Percentiles rank a stretch among this genome's conserved stretches.
These are phyloP conservation scores for Liopterus haemorrhoidalis DNA, from an alignment of 2,888 invertebrate genomes.

Conservation along the genomic window DNA sequence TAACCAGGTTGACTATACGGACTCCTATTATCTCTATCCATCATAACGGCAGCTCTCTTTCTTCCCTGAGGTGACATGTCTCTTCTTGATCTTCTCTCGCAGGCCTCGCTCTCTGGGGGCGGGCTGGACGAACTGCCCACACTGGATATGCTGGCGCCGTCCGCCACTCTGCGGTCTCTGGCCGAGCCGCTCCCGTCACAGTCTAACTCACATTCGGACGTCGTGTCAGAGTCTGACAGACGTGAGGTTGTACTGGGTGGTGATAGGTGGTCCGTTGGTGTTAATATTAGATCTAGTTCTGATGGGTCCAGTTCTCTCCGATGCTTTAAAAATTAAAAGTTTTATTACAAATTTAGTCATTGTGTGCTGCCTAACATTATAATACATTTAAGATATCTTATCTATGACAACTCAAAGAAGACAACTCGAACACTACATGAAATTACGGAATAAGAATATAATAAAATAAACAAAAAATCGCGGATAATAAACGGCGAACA, in stretches of 20 bases:
- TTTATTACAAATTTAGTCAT: too few relatives aligned
- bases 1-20: conserved; percentile 39
- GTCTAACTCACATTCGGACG: conserved; percentile 69
- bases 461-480: too few relatives aligned
- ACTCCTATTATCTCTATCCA: conserved; percentile 50
- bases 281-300: conserved; percentile 62
- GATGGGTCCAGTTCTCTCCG: conserved; percentile 41
- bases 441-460: too few relatives aligned
- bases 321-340: conserved; percentile 16
- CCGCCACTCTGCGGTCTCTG: conserved; percentile 59
- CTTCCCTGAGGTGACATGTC: conserved; percentile 78
- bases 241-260: conserved; percentile 70
- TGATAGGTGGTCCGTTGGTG: conserved; percentile 80
- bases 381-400: too few relatives aligned
- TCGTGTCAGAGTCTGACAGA: conserved; percentile 85
- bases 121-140: conserved; percentile 86
- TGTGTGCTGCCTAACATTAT: too few relatives aligned
- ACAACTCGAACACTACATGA: too few relatives aligned
- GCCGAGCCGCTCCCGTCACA: conserved; percentile 43
- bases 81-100: conserved; percentile 68
- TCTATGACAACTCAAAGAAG: too few relatives aligned
- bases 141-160: conserved; percentile 83
- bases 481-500: too few relatives aligned
- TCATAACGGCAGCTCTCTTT: conserved; percentile 62
- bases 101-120: conserved; percentile 59